Evolutionary conservation across 37 sponge, comb jelly and placozoan genomes (phyloP).

Genomic region (Hormiphora californensis): DNA sequence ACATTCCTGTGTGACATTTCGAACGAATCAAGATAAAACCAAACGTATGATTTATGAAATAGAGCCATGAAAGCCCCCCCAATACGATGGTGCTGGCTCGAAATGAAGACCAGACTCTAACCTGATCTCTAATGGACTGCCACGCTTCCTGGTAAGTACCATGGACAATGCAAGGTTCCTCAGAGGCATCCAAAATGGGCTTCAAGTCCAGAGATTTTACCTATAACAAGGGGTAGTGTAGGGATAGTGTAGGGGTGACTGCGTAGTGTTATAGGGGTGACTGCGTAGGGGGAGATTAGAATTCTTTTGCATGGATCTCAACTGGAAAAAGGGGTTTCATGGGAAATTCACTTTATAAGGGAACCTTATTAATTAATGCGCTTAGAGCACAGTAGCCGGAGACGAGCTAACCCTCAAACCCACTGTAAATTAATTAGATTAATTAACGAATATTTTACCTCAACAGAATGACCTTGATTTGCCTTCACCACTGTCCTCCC

Average conservation of each 20-base stretch:
- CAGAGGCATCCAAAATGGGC: constrained; percentile 61
- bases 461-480: constrained; percentile 88
- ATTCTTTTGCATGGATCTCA: background rate
- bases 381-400: too few species aligned
- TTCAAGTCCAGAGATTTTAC: constrained; percentile 64
- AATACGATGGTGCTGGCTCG: background rate
- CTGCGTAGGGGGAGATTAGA: background rate
- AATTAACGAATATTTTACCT: constrained; percentile 51
- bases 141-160: constrained; percentile 72
- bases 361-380: too few species aligned
- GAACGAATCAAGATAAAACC: too few species aligned
- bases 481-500: constrained; percentile 65
- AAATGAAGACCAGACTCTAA: background rate
- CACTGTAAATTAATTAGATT: background rate
- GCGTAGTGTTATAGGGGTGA: too few species aligned
- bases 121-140: constrained; percentile 68
- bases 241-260: background rate
- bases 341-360: too few species aligned
- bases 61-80: background rate
- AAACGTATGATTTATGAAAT: background rate
- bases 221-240: constrained; percentile 34
- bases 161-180: constrained; percentile 75
- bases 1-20: background rate
- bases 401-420: too few species aligned
- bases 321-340: too few species aligned